A percentile compares a stretch with the other conserved stretches of the same genome.
These are phyloP conservation scores for Boloria selene DNA, from an alignment of 2,888 invertebrate species.

Conservation along the genomic window DNA sequence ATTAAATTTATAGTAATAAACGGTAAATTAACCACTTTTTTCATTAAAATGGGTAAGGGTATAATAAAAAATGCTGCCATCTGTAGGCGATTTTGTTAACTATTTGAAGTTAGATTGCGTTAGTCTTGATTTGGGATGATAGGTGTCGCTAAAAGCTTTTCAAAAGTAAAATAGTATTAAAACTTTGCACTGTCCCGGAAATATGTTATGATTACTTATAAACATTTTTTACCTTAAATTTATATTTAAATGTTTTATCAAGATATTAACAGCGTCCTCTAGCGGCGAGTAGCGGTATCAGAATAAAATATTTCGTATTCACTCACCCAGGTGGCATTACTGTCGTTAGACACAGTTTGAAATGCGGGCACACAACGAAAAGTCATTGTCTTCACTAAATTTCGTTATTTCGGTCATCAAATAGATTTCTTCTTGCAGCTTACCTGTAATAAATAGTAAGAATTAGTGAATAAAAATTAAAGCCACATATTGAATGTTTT, in stretches of 20 bases:
- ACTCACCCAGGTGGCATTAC: conserved; percentile 87
- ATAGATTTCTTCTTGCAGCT: conserved; percentile 81
- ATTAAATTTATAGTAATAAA: too few species aligned
- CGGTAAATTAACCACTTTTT: too few species aligned
- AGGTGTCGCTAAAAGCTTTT: not conserved
- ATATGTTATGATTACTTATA: not conserved
- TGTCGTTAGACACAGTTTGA: conserved; percentile 84
- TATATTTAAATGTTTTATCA: not conserved
- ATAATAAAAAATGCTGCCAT: not conserved
- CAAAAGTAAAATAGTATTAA: not conserved
- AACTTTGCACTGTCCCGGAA: not conserved
- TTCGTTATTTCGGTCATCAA: conserved; percentile 54
- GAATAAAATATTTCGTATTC: conserved; percentile 32
- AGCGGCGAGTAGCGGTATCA: conserved; percentile 42
- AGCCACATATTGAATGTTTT: not conserved
- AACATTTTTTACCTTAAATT: not conserved
- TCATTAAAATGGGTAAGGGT: not conserved
- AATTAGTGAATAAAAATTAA: not conserved
- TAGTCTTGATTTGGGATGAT: not conserved
- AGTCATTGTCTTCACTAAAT: conserved; percentile 79
- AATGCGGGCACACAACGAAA: conserved; percentile 86
- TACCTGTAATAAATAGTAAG: conserved; percentile 73
- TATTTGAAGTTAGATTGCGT: not conserved
- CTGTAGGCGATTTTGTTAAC: not conserved
- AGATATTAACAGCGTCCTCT: conserved; percentile 50